Percentiles rank a stretch among this genome's conserved stretches.
Conservation (phyloP, 2,113 vertebrate genomes). For the Machaerirhynchus nigripectus region DNA sequence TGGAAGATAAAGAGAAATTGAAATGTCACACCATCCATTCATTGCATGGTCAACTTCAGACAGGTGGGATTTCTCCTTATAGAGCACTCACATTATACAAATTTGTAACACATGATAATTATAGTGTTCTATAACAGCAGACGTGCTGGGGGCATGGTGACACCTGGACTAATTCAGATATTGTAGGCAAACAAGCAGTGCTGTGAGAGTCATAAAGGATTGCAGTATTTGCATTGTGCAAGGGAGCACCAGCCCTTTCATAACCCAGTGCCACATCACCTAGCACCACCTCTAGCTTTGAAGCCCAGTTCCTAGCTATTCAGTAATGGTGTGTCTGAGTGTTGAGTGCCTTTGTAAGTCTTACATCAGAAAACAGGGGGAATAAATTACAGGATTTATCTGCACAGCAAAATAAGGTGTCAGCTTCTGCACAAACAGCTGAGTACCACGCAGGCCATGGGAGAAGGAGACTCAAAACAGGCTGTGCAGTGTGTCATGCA, state of each 20-base stretch:
- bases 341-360: neutral
- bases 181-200: neutral
- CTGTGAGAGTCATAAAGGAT: neutral
- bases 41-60: neutral
- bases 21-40: neutral
- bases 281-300: neutral
- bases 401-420: neutral
- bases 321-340: neutral
- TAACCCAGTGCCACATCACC: neutral
- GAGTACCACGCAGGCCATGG: neutral
- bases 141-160: neutral
- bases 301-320: neutral
- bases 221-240: neutral
- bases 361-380: neutral
- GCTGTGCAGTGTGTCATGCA: neutral
- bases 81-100: neutral
- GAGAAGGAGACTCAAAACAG: neutral
- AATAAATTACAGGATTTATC: neutral
- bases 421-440: neutral
- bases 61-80: neutral
- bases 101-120: neutral
- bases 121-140: neutral
- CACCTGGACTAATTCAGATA: neutral
- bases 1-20: neutral
- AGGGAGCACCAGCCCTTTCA: fast-evolving